These are phyloP conservation scores for Antidorcas marsupialis DNA, from an alignment of 2,113 vertebrate species.

Conservation along the genomic window DNA sequence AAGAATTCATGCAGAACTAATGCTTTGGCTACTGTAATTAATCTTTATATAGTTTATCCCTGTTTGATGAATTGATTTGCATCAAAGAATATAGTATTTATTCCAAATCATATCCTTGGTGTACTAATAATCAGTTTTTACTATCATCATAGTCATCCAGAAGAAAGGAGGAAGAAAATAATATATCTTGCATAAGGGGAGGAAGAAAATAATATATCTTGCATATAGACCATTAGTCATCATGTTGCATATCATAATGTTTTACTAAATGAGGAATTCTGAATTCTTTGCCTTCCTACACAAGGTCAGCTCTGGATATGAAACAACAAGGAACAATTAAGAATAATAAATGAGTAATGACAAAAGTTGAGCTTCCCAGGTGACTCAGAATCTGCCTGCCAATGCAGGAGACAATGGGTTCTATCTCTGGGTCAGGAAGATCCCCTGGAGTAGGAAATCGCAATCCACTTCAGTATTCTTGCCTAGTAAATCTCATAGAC, in stretches of 20 bases:
- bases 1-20: conserved; percentile 50
- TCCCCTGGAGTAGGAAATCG: not conserved
- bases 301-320: not conserved
- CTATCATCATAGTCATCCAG: conserved; percentile 33
- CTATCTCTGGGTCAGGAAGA: not conserved
- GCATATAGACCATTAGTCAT: not conserved
- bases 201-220: conserved; percentile 35
- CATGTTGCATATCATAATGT: not conserved
- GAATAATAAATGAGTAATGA: not conserved
- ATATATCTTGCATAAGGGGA: not conserved
- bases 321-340: not conserved
- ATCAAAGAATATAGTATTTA: conserved; percentile 1
- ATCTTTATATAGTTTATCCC: conserved; percentile 42
- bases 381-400: not conserved
- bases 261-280: not conserved
- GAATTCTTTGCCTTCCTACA: conserved; percentile 29
- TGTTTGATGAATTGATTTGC: conserved; percentile 16
- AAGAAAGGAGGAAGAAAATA: conserved; percentile 15
- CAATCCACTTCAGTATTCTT: not conserved
- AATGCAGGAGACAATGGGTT: not conserved
- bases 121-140: not conserved
- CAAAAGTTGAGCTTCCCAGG: not conserved
- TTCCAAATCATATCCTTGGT: conserved; percentile 3
- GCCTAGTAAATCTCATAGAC: not conserved
- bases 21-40: conserved; percentile 32